Evolutionary conservation across 2,797 vertebrate genomes (phyloP).

Genomic region (Eospalax fontanierii): DNA sequence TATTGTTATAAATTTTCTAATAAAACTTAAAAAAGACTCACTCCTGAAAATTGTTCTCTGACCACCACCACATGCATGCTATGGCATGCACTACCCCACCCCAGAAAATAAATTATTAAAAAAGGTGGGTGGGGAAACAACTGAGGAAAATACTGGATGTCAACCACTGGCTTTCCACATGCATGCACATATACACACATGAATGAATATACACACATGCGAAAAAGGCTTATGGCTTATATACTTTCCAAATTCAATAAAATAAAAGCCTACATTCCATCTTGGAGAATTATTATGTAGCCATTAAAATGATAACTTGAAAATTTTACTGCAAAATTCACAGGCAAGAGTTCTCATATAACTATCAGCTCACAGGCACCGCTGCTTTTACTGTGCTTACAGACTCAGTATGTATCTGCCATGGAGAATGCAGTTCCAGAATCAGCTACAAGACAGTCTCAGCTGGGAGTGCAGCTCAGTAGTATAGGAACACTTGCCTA

Average conservation of each 20-base stretch:
- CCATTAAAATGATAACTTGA: constrained; percentile 12
- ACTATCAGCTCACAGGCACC: not conserved
- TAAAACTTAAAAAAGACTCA: no score
- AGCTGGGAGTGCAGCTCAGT: not conserved
- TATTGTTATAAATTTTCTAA: no score
- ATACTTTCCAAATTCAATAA: constrained; percentile 16
- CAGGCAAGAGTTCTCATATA: not conserved
- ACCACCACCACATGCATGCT: no score
- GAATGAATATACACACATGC: not conserved
- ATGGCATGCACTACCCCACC: no score
- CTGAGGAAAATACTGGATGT: not conserved
- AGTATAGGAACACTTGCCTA: not conserved
- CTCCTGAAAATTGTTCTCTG: no score
- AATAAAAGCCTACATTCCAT: not conserved
- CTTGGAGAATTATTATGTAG: not conserved
- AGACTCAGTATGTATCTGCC: not conserved
- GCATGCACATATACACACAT: not conserved
- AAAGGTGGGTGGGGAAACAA: not conserved
- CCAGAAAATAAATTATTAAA: no score
- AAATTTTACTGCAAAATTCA: constrained; percentile 15
- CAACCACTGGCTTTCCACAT: not conserved
- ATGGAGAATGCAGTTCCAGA: not conserved
- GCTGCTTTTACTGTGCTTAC: not conserved
- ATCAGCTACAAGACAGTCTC: not conserved
- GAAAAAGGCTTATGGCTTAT: not conserved